Evolutionary conservation across 2,113 vertebrate genomes (phyloP), one percentile per base, ranked within the genome.

Genomic region (Deroptyus accipitrinus): DNA sequence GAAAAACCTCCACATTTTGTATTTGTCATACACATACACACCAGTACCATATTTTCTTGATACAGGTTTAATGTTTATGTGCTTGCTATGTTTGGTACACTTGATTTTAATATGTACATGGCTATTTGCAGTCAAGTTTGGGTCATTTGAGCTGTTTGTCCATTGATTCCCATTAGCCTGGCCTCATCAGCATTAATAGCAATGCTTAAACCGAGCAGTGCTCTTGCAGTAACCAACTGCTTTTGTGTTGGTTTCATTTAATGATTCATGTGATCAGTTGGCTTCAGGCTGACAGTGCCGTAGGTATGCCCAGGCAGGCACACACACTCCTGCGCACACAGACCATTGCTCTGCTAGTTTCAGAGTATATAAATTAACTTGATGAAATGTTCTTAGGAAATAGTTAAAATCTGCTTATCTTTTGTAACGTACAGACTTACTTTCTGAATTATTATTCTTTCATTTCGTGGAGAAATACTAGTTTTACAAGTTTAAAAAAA

Each of bases 311-410:
- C 52, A 57, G 79, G 54, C 83, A 69, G 78, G 59, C 31, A 14
- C 74, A 18, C 0, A 0, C 27, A 28, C 63, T 92, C 35, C 91
- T 4, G 5, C 6, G 2, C 8, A 13, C 22, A 16, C 10, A 81
- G 37, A 7, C 24, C 30, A 51, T 23, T 48, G n/a, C 48, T 88
- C 22, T 72, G 33, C 51, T 91, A 37, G 5, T 78, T 76, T 87
- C 74, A 72, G 51, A 55, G 23, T 64, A 48, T 30, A 73, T 55
- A 79, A 51, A 73, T 63, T 55, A 55, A 54, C 7, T 72, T 88
- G 33, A 15, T 76, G 27, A 88, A 83, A 39, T 31, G 18, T 69
- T 90, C 55, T 75, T 75, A 25, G 41, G 54, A 75, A 55, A 42
- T 2, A 49, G 16, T 66, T 82, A 35, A 74, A 70, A 78, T 31